These are phyloP conservation scores for Rousettus madagascariensis DNA, from an alignment of 2,797 vertebrate genomes.

Conservation along the genomic window DNA sequence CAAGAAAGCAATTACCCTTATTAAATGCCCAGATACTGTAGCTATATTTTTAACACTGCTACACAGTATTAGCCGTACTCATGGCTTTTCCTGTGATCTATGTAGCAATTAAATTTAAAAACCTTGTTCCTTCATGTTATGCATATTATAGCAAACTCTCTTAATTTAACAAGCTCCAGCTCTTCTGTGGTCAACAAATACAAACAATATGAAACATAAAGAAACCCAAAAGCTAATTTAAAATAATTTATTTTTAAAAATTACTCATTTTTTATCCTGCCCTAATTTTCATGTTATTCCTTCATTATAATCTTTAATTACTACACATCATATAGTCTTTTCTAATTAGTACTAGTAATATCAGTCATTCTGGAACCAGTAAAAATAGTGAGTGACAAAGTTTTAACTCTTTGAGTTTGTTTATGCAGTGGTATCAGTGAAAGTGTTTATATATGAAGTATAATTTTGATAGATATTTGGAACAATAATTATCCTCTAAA, in stretches of 20 bases:
- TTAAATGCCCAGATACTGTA: conserved; percentile 45
- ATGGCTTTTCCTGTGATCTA: conserved; percentile 65
- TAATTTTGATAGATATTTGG: neutral
- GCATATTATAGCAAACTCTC: conserved; percentile 42
- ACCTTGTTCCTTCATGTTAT: conserved; percentile 41
- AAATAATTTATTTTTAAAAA: conserved; percentile 38
- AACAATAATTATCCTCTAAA: conserved; percentile 16
- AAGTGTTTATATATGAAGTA: neutral
- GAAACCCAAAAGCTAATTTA: conserved; percentile 26
- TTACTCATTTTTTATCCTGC: neutral
- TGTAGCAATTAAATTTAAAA: conserved; percentile 74
- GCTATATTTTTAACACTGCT: conserved; percentile 60
- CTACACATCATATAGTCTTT: neutral
- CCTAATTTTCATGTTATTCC: conserved; percentile 38
- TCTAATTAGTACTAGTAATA: conserved; percentile 37
- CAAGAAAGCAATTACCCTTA: conserved; percentile 74
- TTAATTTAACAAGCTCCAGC: conserved; percentile 60
- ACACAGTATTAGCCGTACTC: neutral
- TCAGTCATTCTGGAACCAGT: neutral
- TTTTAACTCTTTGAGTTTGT: neutral
- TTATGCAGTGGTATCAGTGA: conserved; percentile 1
- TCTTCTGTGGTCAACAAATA: conserved; percentile 4
- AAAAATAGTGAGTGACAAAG: neutral
- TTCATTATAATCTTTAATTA: conserved; percentile 35
- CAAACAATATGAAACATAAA: conserved; percentile 32